Percentiles rank a stretch among this genome's conserved stretches.
phyloP scores from a whole-genome alignment of 2,888 invertebrate genomes.

The Apodemia mormo region DNA sequence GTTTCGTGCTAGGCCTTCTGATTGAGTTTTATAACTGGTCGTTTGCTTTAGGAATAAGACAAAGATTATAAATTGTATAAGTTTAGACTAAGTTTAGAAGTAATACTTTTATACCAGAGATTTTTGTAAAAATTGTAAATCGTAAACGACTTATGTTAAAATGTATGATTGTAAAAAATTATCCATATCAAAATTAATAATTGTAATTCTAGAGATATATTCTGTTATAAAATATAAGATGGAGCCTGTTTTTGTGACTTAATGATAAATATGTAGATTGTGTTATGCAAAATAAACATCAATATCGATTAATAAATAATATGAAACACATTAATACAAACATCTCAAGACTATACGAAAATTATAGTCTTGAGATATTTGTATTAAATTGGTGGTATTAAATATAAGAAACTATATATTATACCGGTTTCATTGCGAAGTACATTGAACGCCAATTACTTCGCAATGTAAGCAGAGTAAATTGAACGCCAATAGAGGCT shows the following conservation, averaged over 20 bases:
- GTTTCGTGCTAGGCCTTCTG: conserved; percentile 3
- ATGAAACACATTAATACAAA: too few species aligned
- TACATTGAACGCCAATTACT: too few species aligned
- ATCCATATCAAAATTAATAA: conserved; percentile 15
- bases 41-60: conserved; percentile 19
- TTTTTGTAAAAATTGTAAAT: conserved; percentile 17
- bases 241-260: conserved; percentile 18
- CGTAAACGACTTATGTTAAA: conserved; percentile 10
- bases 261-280: conserved; percentile 12
- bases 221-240: conserved; percentile 2
- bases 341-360: too few species aligned
- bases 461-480: background rate
- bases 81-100: conserved; percentile 11
- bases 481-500: background rate
- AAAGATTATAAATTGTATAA: conserved; percentile 13
- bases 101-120: conserved; percentile 1
- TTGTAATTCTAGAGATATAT: conserved; percentile 5
- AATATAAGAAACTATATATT: background rate
- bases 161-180: conserved; percentile 9
- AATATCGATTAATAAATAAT: too few species aligned
- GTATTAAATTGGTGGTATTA: too few species aligned
- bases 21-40: conserved; percentile 10
- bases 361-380: too few species aligned
- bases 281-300: background rate
- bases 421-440: background rate